Percentiles rank a stretch among this genome's conserved stretches.
These are phyloP conservation scores for Axinella damicornis DNA, from an alignment of 37 sponge, comb jelly and placozoan species.

Conservation along the genomic window DNA sequence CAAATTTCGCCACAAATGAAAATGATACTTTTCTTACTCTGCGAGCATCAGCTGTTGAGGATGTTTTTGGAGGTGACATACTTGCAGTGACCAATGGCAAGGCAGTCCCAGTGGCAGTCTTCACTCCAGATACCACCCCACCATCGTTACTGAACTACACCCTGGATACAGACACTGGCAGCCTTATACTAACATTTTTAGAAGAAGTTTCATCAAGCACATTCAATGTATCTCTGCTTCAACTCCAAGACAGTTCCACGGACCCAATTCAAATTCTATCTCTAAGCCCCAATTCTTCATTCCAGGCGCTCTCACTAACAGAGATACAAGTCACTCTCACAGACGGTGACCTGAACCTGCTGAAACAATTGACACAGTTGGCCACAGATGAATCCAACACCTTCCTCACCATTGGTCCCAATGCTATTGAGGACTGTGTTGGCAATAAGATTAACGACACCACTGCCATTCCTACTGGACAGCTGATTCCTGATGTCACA, in stretches of 20 bases:
- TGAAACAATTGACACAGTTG: slow-evolving; percentile 53
- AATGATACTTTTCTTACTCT: slow-evolving; percentile 73
- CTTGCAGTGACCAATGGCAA: slow-evolving; percentile 83
- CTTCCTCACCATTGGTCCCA: slow-evolving; percentile 34
- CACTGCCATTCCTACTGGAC: slow-evolving; percentile 1
- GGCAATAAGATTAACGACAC: slow-evolving; percentile 56
- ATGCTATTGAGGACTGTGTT: slow-evolving; percentile 57
- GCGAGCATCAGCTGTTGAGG: slow-evolving; percentile 76
- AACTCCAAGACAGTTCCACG: slow-evolving; percentile 30
- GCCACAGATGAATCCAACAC: slow-evolving; percentile 51
- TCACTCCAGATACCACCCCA: slow-evolving; percentile 57
- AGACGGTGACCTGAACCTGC: slow-evolving; percentile 53
- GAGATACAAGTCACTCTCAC: slow-evolving; percentile 45
- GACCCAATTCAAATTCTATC: slow-evolving; percentile 17
- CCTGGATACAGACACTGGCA: slow-evolving; percentile 71
- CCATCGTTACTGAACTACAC: slow-evolving; percentile 68
- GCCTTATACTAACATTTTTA: slow-evolving; percentile 65
- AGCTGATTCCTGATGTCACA: slow-evolving; percentile 48
- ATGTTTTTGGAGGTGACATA: slow-evolving; percentile 74
- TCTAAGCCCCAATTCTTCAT: slow-evolving; percentile 16
- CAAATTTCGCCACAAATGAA: slow-evolving; percentile 49
- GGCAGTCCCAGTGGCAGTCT: slow-evolving; percentile 43
- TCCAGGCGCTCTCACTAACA: slow-evolving; percentile 2
- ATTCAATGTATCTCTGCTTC: slow-evolving; percentile 28
- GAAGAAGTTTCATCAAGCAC: slow-evolving; percentile 66